phyloP scores from a whole-genome alignment of 2,797 vertebrate genomes.

The Megaceryle alcyon region DNA sequence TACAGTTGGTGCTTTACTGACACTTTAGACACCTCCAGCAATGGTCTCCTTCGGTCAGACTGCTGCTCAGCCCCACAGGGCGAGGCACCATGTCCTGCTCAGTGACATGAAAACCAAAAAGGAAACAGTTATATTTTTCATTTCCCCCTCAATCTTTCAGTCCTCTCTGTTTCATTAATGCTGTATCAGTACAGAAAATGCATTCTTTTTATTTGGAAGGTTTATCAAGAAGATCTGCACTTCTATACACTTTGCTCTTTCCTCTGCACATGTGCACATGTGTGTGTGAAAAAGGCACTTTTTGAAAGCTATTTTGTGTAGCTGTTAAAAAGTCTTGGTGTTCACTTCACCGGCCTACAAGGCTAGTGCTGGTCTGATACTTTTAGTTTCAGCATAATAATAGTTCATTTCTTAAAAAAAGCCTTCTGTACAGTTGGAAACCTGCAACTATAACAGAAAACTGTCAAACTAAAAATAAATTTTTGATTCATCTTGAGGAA shows the following conservation, averaged over 20 bases:
- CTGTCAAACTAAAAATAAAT: not conserved
- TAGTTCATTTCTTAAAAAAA: not conserved
- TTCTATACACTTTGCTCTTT: not conserved
- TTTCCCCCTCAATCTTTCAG: not conserved
- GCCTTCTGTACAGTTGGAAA: not conserved
- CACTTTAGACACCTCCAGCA: not conserved
- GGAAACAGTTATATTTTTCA: fast-evolving
- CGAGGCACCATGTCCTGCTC: not conserved
- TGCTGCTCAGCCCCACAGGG: not conserved
- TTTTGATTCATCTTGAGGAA: not conserved
- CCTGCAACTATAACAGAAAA: not conserved
- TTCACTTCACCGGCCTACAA: not conserved
- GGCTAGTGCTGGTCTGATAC: not conserved
- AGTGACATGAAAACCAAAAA: not conserved
- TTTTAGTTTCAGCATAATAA: constrained; percentile 33
- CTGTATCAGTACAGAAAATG: not conserved
- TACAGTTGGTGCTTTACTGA: not conserved
- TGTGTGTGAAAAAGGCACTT: not conserved
- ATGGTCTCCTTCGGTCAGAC: not conserved
- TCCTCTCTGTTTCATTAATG: not conserved
- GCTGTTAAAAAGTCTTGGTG: constrained; percentile 10
- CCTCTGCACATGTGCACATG: not conserved
- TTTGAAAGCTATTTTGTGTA: constrained; percentile 11
- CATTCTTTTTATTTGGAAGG: not conserved
- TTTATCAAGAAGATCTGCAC: not conserved